A percentile compares a stretch with the other conserved stretches of the same genome.
Evolutionary conservation across 2,888 invertebrate genomes (phyloP).

Genomic region (Caenorhabditis japonica): DNA sequence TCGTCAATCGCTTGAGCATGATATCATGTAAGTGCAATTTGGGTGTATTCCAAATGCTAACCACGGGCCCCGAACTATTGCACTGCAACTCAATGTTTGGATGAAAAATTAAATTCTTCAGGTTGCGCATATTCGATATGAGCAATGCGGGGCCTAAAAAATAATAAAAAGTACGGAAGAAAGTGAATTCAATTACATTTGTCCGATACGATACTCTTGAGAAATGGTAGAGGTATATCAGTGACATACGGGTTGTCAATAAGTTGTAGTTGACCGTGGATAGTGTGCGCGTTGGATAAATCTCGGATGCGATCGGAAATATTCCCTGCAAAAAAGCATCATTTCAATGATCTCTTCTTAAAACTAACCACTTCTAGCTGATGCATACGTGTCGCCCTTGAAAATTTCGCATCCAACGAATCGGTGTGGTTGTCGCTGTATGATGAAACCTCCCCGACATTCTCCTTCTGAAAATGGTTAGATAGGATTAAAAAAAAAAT

Average conservation of each 20-base stretch:
- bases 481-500: neutral
- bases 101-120: slow-evolving; percentile 15
- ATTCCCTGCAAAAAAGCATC: slow-evolving; percentile 14
- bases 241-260: slow-evolving; percentile 19
- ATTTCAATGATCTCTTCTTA: neutral
- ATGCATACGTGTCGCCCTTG: slow-evolving; percentile 12
- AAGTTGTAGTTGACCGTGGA: slow-evolving; percentile 12
- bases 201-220: slow-evolving; percentile 10
- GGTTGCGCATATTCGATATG: slow-evolving; percentile 18
- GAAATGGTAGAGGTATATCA: slow-evolving; percentile 21
- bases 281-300: slow-evolving; percentile 15
- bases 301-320: slow-evolving; percentile 13
- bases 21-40: slow-evolving; percentile 11
- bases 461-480: slow-evolving; percentile 20
- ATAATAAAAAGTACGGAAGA: neutral
- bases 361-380: slow-evolving; percentile 2
- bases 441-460: slow-evolving; percentile 27
- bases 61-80: slow-evolving; percentile 7
- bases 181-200: slow-evolving; percentile 5
- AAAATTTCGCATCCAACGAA: slow-evolving; percentile 22
- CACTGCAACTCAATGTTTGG: slow-evolving; percentile 16
- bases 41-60: slow-evolving; percentile 9
- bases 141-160: slow-evolving; percentile 30
- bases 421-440: neutral
- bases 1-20: slow-evolving; percentile 23